A percentile compares a stretch with the other conserved stretches of the same genome.
Conservation (phyloP, 2,113 vertebrate genomes). For the Lamprotornis superbus region DNA sequence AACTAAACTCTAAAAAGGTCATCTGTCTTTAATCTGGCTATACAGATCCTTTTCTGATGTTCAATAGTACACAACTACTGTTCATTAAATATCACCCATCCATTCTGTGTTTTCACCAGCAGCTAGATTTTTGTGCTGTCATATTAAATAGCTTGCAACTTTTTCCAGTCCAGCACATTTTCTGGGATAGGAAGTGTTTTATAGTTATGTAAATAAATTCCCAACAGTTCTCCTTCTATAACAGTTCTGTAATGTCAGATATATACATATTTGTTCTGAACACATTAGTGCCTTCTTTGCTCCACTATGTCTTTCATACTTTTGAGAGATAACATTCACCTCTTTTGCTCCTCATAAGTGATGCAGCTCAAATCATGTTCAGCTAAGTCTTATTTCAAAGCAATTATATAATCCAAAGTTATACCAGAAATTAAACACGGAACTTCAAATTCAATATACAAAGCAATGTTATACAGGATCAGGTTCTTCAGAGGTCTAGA, state of each 20-base stretch:
- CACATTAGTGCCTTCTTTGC: background rate
- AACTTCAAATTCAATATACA: background rate
- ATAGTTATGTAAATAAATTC: background rate
- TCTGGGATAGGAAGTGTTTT: background rate
- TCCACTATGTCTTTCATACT: background rate
- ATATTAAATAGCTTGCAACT: background rate
- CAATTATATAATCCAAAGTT: background rate
- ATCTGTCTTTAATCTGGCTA: conserved; percentile 65
- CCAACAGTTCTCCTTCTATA: background rate
- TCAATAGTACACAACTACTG: conserved; percentile 49
- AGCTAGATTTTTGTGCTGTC: conserved; percentile 1
- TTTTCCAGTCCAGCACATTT: background rate
- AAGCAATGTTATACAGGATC: background rate
- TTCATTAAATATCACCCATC: conserved; percentile 63
- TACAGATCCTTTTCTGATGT: conserved; percentile 50
- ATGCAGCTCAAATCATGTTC: background rate
- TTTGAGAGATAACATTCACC: background rate
- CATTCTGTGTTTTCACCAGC: conserved; percentile 9
- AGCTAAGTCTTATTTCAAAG: background rate
- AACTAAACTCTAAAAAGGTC: conserved; percentile 72
- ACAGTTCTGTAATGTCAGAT: background rate
- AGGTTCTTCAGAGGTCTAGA: background rate
- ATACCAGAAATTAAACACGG: background rate
- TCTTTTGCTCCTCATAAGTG: background rate
- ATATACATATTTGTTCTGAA: background rate